phyloP scores from a whole-genome alignment of 2,888 invertebrate species.

The Aporophyla nigra region DNA sequence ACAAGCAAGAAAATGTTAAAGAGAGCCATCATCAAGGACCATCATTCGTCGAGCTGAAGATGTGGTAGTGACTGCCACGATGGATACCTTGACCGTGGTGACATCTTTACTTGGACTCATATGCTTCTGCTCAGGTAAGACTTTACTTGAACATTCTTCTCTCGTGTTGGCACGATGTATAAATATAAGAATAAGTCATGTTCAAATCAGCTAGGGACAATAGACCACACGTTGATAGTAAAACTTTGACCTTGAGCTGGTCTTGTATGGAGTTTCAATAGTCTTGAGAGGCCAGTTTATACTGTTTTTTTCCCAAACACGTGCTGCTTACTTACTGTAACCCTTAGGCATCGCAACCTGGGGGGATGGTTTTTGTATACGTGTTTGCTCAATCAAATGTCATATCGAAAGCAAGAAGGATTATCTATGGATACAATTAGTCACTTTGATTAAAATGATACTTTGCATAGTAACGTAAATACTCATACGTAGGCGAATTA shows the following conservation, averaged over 20 bases:
- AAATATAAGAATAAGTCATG: not conserved
- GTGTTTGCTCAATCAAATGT: not conserved
- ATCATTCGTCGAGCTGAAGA: constrained; percentile 71
- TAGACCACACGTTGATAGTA: too few relatives aligned
- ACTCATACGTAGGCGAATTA: constrained; percentile 7
- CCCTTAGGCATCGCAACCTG: too few relatives aligned
- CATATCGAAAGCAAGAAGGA: not conserved
- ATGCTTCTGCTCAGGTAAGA: constrained; percentile 81
- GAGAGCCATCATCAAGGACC: constrained; percentile 61
- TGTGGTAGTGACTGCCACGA: constrained; percentile 80
- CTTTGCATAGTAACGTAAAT: constrained; percentile 12
- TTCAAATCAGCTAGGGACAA: too few relatives aligned
- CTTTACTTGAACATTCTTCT: not conserved
- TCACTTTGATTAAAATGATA: constrained; percentile 1
- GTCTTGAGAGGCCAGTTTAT: too few relatives aligned
- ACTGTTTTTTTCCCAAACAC: too few relatives aligned
- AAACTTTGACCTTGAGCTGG: too few relatives aligned
- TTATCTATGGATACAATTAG: not conserved
- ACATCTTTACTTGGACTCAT: constrained; percentile 84
- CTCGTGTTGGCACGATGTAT: not conserved
- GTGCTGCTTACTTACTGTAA: too few relatives aligned
- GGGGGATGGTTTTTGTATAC: too few relatives aligned
- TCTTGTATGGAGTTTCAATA: too few relatives aligned
- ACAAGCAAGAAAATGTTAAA: constrained; percentile 73
- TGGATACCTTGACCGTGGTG: constrained; percentile 82